Evolutionary conservation across 2,113 vertebrate species (phyloP), one percentile per base, ranked within the genome.

Genomic region (Progne subis): DNA sequence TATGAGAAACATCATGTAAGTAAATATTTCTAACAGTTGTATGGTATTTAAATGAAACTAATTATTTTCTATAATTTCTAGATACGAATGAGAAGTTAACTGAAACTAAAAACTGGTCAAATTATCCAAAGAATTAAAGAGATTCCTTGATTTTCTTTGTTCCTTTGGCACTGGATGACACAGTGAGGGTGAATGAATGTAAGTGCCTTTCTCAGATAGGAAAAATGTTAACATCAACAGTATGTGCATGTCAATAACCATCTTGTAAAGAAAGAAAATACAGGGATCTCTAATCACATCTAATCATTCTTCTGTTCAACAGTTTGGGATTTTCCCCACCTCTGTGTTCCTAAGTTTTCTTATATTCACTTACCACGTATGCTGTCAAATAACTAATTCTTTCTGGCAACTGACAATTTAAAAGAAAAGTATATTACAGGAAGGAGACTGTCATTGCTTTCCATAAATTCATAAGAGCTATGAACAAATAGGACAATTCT

Each of bases 211-310:
- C 47, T 81, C 49, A 39, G 50, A 92, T 8, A 63, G 29, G 23
- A 77, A 86, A 89, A 94, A 88, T n/a, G 26, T 47, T 68, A 86
- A 80, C 46, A 70, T 75, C 57, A 87, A 90, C 44, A 94, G 55
- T 78, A 91, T 89, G 49, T 50, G 8, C 29, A 61, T 69, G 64
- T 50, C 80, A 86, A 78, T 90, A 93, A 71, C 24, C 9, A 72
- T 85, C 43, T 77, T 69, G 64, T 43, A 88, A 69, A 79, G 20
- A 74, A 61, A 90, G 41, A 80, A 95, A 81, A 77, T 44, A 56
- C 2, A 92, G 39, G n/a, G 34, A 87, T 23, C 3, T 81, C 47
- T 93, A 69, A 88, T 92, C 34, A 57, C 49, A 90, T 56, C 28
- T n/a, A 57, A 70, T 82, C 55, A 81, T 68, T 94, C 61, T 77